Percentiles rank a stretch among this genome's conserved stretches.
These are phyloP conservation scores for Pteruthius melanotis DNA, from an alignment of 2,113 vertebrate genomes.

Conservation along the genomic window DNA sequence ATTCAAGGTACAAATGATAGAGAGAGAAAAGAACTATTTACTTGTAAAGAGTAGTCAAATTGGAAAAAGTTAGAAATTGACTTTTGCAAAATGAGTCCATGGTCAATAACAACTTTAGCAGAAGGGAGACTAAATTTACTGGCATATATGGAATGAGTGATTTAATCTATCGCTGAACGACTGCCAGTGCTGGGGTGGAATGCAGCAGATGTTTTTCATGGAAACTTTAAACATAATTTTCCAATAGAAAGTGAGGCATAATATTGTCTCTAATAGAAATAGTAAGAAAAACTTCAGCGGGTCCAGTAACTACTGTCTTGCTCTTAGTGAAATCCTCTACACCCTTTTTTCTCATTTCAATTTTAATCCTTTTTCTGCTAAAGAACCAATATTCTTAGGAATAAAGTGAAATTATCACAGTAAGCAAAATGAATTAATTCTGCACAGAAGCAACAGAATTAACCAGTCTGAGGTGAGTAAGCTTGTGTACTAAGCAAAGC, in stretches of 20 bases:
- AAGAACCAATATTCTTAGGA: background rate
- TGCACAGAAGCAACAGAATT: background rate
- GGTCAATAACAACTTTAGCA: slow-evolving; percentile 44
- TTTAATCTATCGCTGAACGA: background rate
- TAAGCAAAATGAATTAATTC: background rate
- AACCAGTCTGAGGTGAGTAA: background rate
- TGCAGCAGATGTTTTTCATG: slow-evolving; percentile 44
- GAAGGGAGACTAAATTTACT: slow-evolving; percentile 27
- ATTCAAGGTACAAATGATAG: background rate
- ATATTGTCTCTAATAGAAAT: background rate
- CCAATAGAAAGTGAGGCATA: slow-evolving; percentile 24
- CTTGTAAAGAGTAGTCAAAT: background rate
- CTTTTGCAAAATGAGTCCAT: background rate
- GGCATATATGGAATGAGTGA: slow-evolving; percentile 25
- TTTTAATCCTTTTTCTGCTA: background rate
- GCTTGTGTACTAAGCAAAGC: background rate
- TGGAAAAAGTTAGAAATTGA: background rate
- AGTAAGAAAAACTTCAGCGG: background rate
- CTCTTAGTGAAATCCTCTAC: background rate
- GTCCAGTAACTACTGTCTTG: background rate
- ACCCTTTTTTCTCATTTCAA: background rate
- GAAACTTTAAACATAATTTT: slow-evolving; percentile 49
- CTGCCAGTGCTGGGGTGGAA: slow-evolving; percentile 45
- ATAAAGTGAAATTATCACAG: background rate
- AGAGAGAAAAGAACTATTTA: background rate